These are phyloP conservation scores for Cyclopterus lumpus DNA, from an alignment of 2,797 vertebrate species.

Conservation along the genomic window DNA sequence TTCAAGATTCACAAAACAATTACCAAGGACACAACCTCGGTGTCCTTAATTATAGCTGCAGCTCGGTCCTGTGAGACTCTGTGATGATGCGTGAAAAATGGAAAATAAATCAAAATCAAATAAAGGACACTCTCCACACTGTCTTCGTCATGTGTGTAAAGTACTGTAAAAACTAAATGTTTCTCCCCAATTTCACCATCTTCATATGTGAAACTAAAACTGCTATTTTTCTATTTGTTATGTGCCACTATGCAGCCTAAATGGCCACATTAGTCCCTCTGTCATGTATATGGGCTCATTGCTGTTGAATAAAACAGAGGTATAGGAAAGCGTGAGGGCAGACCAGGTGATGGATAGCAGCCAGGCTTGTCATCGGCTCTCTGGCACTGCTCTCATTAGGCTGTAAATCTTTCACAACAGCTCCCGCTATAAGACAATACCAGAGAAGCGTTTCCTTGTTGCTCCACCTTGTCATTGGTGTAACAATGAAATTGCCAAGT, in stretches of 20 bases:
- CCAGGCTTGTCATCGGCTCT: constrained; percentile 61
- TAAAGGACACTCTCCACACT: neutral
- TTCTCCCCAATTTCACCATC: neutral
- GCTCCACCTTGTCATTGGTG: constrained; percentile 71
- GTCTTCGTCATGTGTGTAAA: neutral
- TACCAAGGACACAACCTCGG: neutral
- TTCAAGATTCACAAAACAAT: neutral
- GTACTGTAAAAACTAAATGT: constrained; percentile 15
- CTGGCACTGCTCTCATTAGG: constrained; percentile 78
- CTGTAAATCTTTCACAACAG: constrained; percentile 86
- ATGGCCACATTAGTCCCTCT: constrained; percentile 52
- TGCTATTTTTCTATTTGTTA: neutral
- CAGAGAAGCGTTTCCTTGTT: constrained; percentile 72
- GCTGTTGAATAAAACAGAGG: constrained; percentile 54
- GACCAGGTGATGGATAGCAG: constrained; percentile 82
- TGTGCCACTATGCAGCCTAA: constrained; percentile 30
- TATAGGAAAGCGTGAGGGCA: constrained; percentile 53
- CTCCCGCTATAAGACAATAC: constrained; percentile 77
- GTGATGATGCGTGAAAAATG: neutral
- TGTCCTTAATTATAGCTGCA: neutral
- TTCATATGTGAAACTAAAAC: constrained; percentile 18
- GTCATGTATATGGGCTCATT: constrained; percentile 63
- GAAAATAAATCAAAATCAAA: neutral
- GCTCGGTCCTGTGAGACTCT: neutral
- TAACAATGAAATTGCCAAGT: constrained; percentile 71